Base-by-base conservation (phyloP, 2,113 vertebrate genomes). In the Triplophysa tibetana region DNA sequence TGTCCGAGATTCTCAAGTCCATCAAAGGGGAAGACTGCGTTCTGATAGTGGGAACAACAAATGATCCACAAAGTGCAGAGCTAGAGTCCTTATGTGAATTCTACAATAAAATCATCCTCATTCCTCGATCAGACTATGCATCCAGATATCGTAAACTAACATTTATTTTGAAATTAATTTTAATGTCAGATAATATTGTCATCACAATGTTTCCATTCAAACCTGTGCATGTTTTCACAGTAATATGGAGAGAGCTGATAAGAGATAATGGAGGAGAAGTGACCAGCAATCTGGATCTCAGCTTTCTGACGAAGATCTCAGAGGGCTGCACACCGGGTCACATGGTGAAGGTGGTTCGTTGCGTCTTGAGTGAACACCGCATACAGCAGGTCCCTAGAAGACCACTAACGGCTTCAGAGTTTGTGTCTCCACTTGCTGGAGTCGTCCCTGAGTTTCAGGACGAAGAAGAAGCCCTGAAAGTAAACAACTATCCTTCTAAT, bases 391-490 rank as follows among this genome's bases (percentile, higher is more conserved):
- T 93, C 60, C 4, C 45, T 9, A 90, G 88, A 73, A 75, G 66
- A 8, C 88, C 82, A 0, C 86, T 95, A 63, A 77, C 61, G 0
- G 87, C 89, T 0, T 8, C 33, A 0, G 89, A 93, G 81, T 94
- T 91, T 74, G 83, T 95, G 14, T 21, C 69, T 9, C 84, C 88
- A 0, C 87, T 96, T 82, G 91, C 90, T 10, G 92, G 91, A 83
- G 67, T 91, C 0, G 87, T 92, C 16, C 94, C 94, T 0, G 86
- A 95, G 63, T 93, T 93, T 82, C 87, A 89, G 14, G 91, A 92
- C 3, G 92, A 96, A 69, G 93, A 95, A 70, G 93, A 91, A n/a
- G 81, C 89, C 1, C 77, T 95, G 14, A 92, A 93, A 90, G 95
- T 95, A 89, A 14, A 41, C 0, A 70, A 13, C n/a, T n/a, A 56